phyloP scores from a whole-genome alignment of 2,888 invertebrate genomes.

The Lacanobia oleracea region DNA sequence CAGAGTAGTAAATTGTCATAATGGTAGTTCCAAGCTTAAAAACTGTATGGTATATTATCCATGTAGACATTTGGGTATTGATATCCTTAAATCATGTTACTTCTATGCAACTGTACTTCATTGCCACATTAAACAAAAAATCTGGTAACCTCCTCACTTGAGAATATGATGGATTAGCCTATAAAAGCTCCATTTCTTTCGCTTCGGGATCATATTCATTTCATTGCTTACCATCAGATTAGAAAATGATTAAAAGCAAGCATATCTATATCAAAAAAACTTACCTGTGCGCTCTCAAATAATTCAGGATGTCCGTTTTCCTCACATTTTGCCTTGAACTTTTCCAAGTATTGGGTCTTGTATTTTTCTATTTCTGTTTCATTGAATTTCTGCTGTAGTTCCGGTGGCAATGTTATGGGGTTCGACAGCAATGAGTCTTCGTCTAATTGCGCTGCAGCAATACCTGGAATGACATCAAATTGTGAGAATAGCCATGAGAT shows the following conservation, averaged over 20 bases:
- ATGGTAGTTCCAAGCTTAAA: no score
- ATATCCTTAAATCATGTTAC: no score
- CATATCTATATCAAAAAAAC: slow-evolving; percentile 42
- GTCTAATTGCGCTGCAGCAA: slow-evolving; percentile 38
- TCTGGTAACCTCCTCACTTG: no score
- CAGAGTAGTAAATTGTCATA: no score
- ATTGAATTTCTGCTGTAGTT: slow-evolving; percentile 76
- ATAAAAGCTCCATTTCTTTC: no score
- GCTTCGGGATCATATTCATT: no score
- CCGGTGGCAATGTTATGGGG: slow-evolving; percentile 73
- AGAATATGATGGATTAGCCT: no score
- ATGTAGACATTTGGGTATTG: no score
- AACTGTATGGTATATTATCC: no score
- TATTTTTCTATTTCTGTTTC: slow-evolving; percentile 72
- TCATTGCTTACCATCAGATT: neutral
- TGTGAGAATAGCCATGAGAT: neutral
- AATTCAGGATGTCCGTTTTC: slow-evolving; percentile 91
- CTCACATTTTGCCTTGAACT: slow-evolving; percentile 92
- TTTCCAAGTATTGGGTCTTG: slow-evolving; percentile 85
- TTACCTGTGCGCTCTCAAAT: slow-evolving; percentile 89
- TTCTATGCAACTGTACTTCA: no score
- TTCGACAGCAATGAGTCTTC: slow-evolving; percentile 19
- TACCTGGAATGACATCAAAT: slow-evolving; percentile 33
- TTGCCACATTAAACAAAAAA: no score
- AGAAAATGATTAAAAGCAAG: neutral